These are phyloP conservation scores for Rhinichthys osculus DNA, from an alignment of 2,797 vertebrate genomes.

Conservation along the genomic window DNA sequence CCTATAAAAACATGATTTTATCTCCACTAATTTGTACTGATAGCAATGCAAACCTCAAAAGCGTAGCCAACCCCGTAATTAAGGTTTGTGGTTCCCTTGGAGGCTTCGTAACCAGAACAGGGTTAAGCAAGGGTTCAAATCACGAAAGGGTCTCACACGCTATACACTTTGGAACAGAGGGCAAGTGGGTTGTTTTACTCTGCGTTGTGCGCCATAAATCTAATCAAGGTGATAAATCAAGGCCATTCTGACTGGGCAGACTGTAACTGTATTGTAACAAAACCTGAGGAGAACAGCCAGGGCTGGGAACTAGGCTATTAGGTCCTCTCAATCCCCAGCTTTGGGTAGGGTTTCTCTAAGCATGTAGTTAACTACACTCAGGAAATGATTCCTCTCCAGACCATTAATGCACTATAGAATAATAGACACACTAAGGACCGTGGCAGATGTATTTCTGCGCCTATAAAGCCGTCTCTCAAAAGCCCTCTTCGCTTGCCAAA, in stretches of 20 bases:
- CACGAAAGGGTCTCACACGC: constrained; percentile 46
- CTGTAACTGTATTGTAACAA: constrained; percentile 58
- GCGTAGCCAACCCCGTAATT: constrained; percentile 11
- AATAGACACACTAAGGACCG: constrained; percentile 63
- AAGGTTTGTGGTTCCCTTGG: constrained; percentile 30
- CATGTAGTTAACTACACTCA: constrained; percentile 58
- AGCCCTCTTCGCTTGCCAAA: constrained; percentile 60
- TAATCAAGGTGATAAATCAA: constrained; percentile 64
- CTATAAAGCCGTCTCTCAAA: constrained; percentile 65
- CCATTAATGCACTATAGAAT: constrained; percentile 64
- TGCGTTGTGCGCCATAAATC: constrained; percentile 55
- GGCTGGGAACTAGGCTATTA: constrained; percentile 61
- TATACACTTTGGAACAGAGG: constrained; percentile 46
- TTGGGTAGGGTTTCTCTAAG: constrained; percentile 60
- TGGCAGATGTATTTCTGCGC: constrained; percentile 64
- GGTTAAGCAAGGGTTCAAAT: constrained; percentile 45
- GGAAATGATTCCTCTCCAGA: constrained; percentile 64
- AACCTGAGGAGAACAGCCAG: constrained; percentile 57
- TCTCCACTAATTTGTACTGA: constrained; percentile 28
- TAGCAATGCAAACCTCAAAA: constrained; percentile 28
- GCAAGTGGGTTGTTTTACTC: constrained; percentile 39
- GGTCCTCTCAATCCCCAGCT: constrained; percentile 59
- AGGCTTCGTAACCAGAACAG: constrained; percentile 39
- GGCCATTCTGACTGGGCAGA: constrained; percentile 54
- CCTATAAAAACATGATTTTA: constrained; percentile 26